A percentile compares a stretch with the other conserved stretches of the same genome.
Evolutionary conservation across 2,113 vertebrate genomes (phyloP).

Genomic region (Rousettus leschenaultii): DNA sequence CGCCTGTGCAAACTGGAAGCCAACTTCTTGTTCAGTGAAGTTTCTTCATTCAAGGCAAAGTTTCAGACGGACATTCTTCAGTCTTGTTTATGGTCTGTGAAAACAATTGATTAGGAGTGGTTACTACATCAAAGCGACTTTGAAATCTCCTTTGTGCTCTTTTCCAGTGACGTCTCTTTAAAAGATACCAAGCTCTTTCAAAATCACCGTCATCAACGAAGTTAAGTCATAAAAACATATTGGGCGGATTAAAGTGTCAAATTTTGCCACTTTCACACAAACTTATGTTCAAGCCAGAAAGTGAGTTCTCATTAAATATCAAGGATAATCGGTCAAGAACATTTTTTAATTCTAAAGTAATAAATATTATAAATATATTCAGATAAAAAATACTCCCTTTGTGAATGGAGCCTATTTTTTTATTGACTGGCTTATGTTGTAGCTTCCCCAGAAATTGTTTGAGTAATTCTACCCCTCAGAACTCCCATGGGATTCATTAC

Average conservation of each 20-base stretch:
- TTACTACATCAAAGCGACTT: slow-evolving; percentile 72
- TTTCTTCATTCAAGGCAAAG: slow-evolving; percentile 95
- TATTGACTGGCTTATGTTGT: neutral
- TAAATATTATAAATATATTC: neutral
- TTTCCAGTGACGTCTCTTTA: slow-evolving; percentile 53
- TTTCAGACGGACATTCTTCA: slow-evolving; percentile 93
- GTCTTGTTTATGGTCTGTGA: slow-evolving; percentile 93
- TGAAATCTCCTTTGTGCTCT: slow-evolving; percentile 50
- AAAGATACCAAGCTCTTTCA: slow-evolving; percentile 54
- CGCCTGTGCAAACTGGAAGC: slow-evolving; percentile 96
- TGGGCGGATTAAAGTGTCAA: neutral
- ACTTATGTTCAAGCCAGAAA: neutral
- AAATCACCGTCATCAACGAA: neutral
- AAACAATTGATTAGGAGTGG: slow-evolving; percentile 76
- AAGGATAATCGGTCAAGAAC: neutral
- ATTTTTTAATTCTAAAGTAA: neutral
- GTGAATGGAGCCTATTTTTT: neutral
- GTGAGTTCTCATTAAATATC: neutral
- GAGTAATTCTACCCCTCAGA: neutral
- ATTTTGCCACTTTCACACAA: neutral
- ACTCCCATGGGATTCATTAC: neutral
- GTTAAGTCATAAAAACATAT: neutral
- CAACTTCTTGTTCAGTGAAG: slow-evolving; percentile 93
- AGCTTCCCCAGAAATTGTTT: neutral
- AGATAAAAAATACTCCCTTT: neutral